Conservation (phyloP, 2,797 vertebrate genomes). For the Calcarius lapponicus region DNA sequence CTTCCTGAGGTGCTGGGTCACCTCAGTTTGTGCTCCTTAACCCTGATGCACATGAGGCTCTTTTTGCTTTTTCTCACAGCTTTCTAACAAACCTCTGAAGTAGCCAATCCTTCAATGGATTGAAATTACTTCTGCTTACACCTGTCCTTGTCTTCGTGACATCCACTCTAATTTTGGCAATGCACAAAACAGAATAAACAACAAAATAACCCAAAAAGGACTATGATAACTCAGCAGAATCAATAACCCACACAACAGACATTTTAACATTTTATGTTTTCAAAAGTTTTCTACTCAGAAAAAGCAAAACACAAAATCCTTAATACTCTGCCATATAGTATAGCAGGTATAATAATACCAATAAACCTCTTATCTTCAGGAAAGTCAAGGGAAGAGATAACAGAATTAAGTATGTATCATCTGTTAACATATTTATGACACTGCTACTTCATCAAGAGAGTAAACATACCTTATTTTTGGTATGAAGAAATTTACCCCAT, state of each 20-base stretch:
- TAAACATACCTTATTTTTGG: conserved; percentile 92
- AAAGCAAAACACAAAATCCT: background rate
- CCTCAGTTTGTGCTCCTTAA: background rate
- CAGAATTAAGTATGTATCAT: background rate
- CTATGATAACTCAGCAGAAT: background rate
- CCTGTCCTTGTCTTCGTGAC: background rate
- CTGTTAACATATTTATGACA: background rate
- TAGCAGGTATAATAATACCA: background rate
- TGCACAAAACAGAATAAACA: background rate
- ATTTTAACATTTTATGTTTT: background rate
- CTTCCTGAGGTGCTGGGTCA: background rate
- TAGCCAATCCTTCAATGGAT: background rate
- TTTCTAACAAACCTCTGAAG: background rate
- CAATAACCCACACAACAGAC: background rate
- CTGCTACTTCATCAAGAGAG: background rate
- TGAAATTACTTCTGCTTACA: background rate
- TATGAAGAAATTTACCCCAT: conserved; percentile 99
- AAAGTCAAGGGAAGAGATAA: background rate
- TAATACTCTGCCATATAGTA: background rate
- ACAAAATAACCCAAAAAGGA: background rate
- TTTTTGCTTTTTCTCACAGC: background rate
- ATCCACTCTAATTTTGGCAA: background rate
- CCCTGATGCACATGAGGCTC: background rate
- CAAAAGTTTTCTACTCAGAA: background rate
- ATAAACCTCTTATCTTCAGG: background rate